Evolutionary conservation across 2,797 vertebrate species (phyloP).

Genomic region (Sebastes trivittatus): DNA sequence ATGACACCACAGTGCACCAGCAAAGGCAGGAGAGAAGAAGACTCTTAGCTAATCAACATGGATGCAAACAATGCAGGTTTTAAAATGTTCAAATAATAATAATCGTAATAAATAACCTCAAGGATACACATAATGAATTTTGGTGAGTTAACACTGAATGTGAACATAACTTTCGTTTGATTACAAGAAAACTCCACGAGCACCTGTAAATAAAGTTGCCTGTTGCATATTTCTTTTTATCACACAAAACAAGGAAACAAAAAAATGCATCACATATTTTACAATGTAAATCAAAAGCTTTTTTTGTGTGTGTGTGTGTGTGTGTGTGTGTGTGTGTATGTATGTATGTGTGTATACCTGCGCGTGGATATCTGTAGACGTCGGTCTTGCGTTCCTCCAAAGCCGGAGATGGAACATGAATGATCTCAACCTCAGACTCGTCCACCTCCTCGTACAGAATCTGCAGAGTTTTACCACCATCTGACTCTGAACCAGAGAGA

Average conservation of each 20-base stretch:
- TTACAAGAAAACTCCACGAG: not conserved
- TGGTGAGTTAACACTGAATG: not conserved
- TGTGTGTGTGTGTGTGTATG: not conserved
- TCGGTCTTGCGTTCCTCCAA: constrained; percentile 95
- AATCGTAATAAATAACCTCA: too few relatives aligned
- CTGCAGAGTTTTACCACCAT: constrained; percentile 86
- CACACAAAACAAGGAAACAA: not conserved
- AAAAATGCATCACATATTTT: not conserved
- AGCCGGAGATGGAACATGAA: constrained; percentile 94
- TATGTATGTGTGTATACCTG: constrained; percentile 72
- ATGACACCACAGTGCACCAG: not conserved
- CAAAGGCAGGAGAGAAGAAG: not conserved
- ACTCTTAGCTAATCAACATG: not conserved
- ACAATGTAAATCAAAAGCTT: not conserved
- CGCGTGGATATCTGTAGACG: constrained; percentile 93
- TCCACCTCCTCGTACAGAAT: constrained; percentile 96
- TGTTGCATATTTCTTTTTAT: not conserved
- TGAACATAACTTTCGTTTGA: not conserved
- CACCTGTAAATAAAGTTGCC: not conserved
- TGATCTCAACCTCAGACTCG: constrained; percentile 94
- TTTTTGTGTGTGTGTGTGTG: not conserved
- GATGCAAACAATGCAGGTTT: not conserved
- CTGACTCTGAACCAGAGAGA: constrained; percentile 78
- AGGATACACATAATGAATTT: not conserved
- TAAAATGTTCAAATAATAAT: not conserved